Evolutionary conservation across 2,113 vertebrate genomes (phyloP), one percentile per base, ranked within the genome.

Genomic region (Cathartes aura): DNA sequence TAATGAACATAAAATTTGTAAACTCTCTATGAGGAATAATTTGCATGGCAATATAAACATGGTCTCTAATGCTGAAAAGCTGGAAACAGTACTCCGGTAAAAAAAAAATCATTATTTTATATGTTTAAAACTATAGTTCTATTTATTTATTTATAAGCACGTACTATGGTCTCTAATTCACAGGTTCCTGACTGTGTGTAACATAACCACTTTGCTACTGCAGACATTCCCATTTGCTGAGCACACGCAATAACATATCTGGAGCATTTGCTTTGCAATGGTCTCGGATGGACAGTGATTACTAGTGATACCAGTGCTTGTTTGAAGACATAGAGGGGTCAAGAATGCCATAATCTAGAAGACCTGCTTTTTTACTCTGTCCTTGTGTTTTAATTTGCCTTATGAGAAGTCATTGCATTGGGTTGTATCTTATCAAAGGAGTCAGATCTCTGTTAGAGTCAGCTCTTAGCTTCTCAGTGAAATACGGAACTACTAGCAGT

Each of bases 1-100:
- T 98, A 98, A 98, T 97, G 96, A 97, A 98, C 97, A 98, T 96
- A 97, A 97, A 98, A 98, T 98, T 98, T 98, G 97, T 98, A 98
- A 98, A 98, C 93, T 97, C 95, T 97, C 98, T 97, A 96, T 96
- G 91, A 98, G 98, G 98, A 97, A 97, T 98, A 98, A 98, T 98
- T 98, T 98, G 98, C 98, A 98, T 98, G 94, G 97, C 94, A 98
- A 96, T 98, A 98, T 98, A 98, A 98, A 98, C 97, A 98, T 79
- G 68, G 94, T 91, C 79, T 86, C 83, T 93, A 97, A 96, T 95
- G 90, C 88, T 71, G 92, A 97, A 96, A 96, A 98, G 92, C 94
- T 93, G 26, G 95, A 97, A 95, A 94, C 48, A 78, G 84, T 48
- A 71, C 89, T 95, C 90, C 87, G 38, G 82, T 93, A 89, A 94